phyloP scores from a whole-genome alignment of 1,140 invertebrate species.

The Drosophila athabasca region DNA sequence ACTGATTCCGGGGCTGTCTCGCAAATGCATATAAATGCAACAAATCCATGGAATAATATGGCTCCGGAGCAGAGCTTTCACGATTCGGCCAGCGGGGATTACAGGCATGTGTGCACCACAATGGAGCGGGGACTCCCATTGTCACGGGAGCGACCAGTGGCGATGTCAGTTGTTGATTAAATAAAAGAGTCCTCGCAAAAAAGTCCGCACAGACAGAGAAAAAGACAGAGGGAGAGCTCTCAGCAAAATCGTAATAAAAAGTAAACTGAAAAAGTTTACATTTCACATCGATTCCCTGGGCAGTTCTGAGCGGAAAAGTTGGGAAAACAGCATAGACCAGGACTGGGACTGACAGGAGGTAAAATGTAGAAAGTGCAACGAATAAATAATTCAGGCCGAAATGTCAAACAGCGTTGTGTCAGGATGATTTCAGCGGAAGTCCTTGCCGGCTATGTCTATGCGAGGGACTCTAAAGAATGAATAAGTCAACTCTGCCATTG shows the following conservation, averaged over 20 bases:
- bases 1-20: constrained; percentile 53
- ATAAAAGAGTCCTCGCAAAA: constrained; percentile 57
- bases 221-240: constrained; percentile 23
- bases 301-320: constrained; percentile 1
- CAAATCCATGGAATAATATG: constrained; percentile 78
- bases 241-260: constrained; percentile 52
- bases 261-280: constrained; percentile 64
- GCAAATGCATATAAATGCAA: constrained; percentile 68
- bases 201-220: constrained; percentile 18
- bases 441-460: constrained; percentile 55
- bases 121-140: constrained; percentile 23
- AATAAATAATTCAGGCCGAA: constrained; percentile 78
- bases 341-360: constrained; percentile 1
- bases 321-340: constrained; percentile 10
- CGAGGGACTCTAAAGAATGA: constrained; percentile 69
- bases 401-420: constrained; percentile 77
- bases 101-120: constrained; percentile 43
- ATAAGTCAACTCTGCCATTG: constrained; percentile 73
- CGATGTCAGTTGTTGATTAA: constrained; percentile 77
- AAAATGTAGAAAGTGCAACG: constrained; percentile 65
- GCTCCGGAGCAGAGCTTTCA: constrained; percentile 66
- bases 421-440: constrained; percentile 78
- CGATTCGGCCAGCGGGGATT: constrained; percentile 71
- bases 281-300: constrained; percentile 69
- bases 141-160: constrained; percentile 62